Evolutionary conservation across 2,113 vertebrate species (phyloP).

Genomic region (Melozone crissalis): DNA sequence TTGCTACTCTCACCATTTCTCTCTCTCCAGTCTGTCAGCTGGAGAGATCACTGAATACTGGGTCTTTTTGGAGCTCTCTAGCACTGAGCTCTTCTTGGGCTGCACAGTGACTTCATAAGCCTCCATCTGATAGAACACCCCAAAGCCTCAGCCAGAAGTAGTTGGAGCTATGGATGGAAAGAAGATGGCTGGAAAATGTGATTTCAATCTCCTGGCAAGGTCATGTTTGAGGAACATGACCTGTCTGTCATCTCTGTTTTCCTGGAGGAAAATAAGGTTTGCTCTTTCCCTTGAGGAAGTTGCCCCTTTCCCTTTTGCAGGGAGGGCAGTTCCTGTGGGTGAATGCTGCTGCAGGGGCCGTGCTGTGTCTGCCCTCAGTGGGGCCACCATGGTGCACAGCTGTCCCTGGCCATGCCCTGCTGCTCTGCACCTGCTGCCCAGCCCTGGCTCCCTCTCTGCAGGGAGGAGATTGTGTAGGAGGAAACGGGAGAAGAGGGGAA

Average conservation of each 20-base stretch:
- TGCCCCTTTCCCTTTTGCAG: neutral
- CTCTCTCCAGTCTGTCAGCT: neutral
- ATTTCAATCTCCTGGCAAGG: neutral
- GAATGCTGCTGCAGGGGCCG: fast-evolving
- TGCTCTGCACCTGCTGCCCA: fast-evolving
- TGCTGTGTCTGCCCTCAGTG: neutral
- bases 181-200: neutral
- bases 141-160: neutral
- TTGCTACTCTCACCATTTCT: neutral
- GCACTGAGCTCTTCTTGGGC: neutral
- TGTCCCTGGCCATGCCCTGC: neutral
- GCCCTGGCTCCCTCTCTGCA: fast-evolving
- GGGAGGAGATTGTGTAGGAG: fast-evolving
- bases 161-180: neutral
- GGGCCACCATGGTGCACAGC: fast-evolving
- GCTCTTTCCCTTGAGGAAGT: neutral
- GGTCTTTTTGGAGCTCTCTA: neutral
- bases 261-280: neutral
- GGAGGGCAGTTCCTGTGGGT: neutral
- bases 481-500: neutral
- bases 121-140: neutral
- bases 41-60: neutral
- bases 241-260: neutral
- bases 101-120: fast-evolving
- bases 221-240: neutral